These are phyloP conservation scores for Scolopax mira DNA, from an alignment of 2,113 vertebrate species.

Conservation along the genomic window DNA sequence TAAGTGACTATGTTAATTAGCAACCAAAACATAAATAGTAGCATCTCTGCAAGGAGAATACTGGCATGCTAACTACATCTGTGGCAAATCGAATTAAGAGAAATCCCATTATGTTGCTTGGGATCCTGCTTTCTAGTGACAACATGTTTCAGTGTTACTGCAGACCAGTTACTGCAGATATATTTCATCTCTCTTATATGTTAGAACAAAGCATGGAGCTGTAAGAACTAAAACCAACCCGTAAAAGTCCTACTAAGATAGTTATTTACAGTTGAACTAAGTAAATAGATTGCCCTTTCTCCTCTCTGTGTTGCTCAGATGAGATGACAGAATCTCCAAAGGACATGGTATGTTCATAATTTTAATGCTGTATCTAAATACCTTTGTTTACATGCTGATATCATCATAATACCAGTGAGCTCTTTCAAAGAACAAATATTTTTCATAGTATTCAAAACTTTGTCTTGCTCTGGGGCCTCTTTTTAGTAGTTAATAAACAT, in stretches of 20 bases:
- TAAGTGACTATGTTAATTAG: slow-evolving; percentile 71
- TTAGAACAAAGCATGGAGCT: neutral
- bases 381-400: neutral
- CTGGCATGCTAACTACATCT: slow-evolving; percentile 52
- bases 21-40: slow-evolving; percentile 63
- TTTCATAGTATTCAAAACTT: neutral
- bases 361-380: neutral
- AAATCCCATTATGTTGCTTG: slow-evolving; percentile 69
- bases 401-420: neutral
- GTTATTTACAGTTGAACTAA: slow-evolving; percentile 31
- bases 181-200: slow-evolving; percentile 6
- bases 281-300: neutral
- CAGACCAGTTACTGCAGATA: slow-evolving; percentile 2
- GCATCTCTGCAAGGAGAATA: slow-evolving; percentile 62
- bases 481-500: slow-evolving; percentile 1
- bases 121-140: slow-evolving; percentile 48
- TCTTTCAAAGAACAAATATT: neutral
- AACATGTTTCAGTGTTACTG: slow-evolving; percentile 7
- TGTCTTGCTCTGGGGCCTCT: neutral
- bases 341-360: neutral
- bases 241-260: neutral
- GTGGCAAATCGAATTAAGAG: slow-evolving; percentile 70
- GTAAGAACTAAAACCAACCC: neutral
- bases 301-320: neutral
- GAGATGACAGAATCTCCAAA: neutral